Base-by-base conservation (phyloP, 2,888 invertebrate genomes). In the Caenorhabditis sp. region DNA sequence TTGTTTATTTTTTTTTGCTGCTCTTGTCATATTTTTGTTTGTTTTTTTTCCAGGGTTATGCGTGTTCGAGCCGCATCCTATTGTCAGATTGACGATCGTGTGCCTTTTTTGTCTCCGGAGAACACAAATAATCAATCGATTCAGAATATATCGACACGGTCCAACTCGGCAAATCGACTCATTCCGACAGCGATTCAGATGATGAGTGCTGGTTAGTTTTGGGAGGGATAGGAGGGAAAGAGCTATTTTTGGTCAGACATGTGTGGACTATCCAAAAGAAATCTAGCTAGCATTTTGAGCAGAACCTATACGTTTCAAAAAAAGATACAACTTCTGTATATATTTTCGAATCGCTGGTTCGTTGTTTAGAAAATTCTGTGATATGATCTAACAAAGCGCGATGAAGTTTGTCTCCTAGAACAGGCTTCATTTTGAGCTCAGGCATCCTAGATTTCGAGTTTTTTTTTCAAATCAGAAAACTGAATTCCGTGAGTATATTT, bases 1-100 rank as follows among this genome's bases (percentile, higher is more conserved):
- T 52, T 52, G 43, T 43, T 43, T 36, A 36, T 36, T 8, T 36
- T 36, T 36, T 10, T 10, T 8, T 8, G 36, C 10, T 10, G 10
- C 5, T 36, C 5, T 36, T 36, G 7, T 8, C 7, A 5, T 36
- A 17, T 43, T 43, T 14, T 3, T 43, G 12, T 17, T 43, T 36
- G 10, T 36, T 43, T 43, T 17, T 43, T 3, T 43, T 43, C 17
- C 21, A 17, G 21, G 21, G 21, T 5, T 2, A 79, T 79, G 79
- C 67, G 79, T 59, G 73, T 76, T 21, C 69, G 79, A 43, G 79
- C 79, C 12, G 71, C 76, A 31, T 79, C 79, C 31, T 79, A 75
- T 61, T 79, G 79, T 66, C 79, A 79, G 49, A 63, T 79, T 61
- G 71, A 74, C 17, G 79, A 79, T 53, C 65, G 70, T 12, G 57